A percentile compares a stretch with the other conserved stretches of the same genome.
phyloP scores from a whole-genome alignment of 2,113 vertebrate species.

The Holacanthus passer region DNA sequence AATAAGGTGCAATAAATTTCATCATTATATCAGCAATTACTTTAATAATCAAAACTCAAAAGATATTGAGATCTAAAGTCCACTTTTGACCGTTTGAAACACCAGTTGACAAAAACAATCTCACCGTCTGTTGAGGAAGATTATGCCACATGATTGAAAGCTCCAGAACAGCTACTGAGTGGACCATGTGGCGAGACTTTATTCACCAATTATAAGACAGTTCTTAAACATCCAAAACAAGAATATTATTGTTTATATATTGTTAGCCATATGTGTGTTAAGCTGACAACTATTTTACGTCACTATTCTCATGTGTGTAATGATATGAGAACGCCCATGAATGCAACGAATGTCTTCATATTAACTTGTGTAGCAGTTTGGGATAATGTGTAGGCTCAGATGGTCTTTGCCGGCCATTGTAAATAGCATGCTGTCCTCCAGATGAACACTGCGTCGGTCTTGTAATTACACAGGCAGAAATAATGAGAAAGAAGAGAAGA shows the following conservation, averaged over 20 bases:
- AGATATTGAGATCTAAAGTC: neutral
- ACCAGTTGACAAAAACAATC: neutral
- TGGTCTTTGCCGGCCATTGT: conserved; percentile 17
- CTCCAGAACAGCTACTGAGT: neutral
- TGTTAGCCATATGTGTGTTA: neutral
- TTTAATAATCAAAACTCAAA: neutral
- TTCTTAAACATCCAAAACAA: neutral
- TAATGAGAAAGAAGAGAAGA: neutral
- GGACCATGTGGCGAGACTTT: neutral
- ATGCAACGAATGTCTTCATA: neutral
- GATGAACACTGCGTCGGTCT: conserved; percentile 7
- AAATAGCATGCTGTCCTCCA: conserved; percentile 63
- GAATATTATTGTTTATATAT: neutral
- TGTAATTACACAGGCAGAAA: conserved; percentile 61
- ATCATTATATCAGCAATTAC: too few species aligned
- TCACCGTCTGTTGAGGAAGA: neutral
- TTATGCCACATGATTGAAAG: neutral
- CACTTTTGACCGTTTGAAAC: neutral
- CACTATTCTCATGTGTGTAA: neutral
- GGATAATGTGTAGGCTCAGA: conserved; percentile 39
- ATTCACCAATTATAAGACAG: neutral
- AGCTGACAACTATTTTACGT: neutral
- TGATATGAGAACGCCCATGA: neutral
- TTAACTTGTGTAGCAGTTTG: conserved; percentile 16
- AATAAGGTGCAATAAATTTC: too few species aligned